phyloP scores from a whole-genome alignment of 2,113 vertebrate genomes.

The Sula dactylatra region DNA sequence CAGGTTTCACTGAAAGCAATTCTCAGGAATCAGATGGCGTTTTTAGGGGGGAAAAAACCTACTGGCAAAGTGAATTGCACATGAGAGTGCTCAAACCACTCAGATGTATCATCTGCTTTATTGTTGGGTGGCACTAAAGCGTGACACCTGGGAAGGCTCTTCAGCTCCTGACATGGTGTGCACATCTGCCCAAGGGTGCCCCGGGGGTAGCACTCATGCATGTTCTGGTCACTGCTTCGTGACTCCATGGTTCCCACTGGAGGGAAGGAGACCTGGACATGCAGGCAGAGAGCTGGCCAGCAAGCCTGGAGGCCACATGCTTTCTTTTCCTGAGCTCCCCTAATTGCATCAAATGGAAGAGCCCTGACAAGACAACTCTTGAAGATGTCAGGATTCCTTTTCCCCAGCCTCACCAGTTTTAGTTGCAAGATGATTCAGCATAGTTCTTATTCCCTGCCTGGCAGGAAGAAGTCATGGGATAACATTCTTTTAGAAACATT shows the following conservation, averaged over 20 bases:
- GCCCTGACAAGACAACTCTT: neutral
- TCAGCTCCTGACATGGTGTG: neutral
- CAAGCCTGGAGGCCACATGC: rapidly evolving
- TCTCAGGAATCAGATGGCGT: neutral
- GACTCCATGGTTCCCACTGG: neutral
- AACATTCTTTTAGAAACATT: neutral
- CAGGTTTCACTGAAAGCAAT: neutral
- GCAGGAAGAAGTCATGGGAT: neutral
- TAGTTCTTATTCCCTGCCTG: neutral
- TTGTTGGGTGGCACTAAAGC: neutral
- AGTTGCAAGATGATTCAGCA: neutral
- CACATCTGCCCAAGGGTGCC: neutral
- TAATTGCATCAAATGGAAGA: neutral
- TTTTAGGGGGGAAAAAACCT: neutral
- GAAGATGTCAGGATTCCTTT: neutral
- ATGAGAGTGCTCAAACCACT: neutral
- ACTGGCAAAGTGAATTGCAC: neutral
- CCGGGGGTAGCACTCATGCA: rapidly evolving
- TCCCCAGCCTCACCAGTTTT: neutral
- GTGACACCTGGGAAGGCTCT: neutral
- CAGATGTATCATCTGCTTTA: neutral
- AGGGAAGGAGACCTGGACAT: neutral
- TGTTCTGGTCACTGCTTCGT: neutral
- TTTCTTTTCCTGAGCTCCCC: neutral
- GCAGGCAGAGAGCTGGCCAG: neutral